These are phyloP conservation scores for Hermetia illucens DNA, from an alignment of 1,140 invertebrate genomes.

Conservation along the genomic window DNA sequence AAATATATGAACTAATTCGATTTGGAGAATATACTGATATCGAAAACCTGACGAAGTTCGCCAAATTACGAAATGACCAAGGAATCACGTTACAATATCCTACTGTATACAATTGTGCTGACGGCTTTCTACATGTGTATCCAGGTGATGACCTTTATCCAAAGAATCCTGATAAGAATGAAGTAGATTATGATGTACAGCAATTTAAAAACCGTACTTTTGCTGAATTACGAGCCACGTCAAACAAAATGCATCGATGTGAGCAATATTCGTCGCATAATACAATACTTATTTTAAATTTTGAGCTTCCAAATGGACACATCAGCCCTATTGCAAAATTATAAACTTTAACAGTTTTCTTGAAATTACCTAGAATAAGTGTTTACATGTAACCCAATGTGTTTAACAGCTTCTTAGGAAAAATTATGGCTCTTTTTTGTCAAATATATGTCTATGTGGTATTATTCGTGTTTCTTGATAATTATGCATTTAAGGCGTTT, in stretches of 20 bases:
- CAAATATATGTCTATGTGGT: no score
- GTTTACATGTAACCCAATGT: no score
- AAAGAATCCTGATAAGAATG: slow-evolving; percentile 14
- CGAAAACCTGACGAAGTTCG: slow-evolving; percentile 32
- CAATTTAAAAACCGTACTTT: slow-evolving; percentile 14
- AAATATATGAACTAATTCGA: slow-evolving; percentile 38
- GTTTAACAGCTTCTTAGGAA: no score
- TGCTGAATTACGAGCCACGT: slow-evolving; percentile 14
- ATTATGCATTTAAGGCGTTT: no score
- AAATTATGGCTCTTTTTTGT: no score
- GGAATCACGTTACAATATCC: slow-evolving; percentile 31
- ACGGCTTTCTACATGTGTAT: slow-evolving; percentile 23
- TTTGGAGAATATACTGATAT: slow-evolving; percentile 31
- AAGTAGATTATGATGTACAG: slow-evolving; percentile 8
- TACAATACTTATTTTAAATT: slow-evolving; percentile 13
- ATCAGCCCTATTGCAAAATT: slow-evolving; percentile 17
- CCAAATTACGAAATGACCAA: slow-evolving; percentile 21
- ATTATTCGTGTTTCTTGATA: no score
- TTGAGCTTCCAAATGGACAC: slow-evolving; percentile 16
- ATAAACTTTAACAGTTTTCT: no score
- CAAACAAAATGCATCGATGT: slow-evolving; percentile 19
- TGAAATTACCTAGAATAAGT: no score
- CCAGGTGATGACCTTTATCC: slow-evolving; percentile 31
- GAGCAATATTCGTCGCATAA: slow-evolving; percentile 16
- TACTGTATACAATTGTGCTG: slow-evolving; percentile 27